Evolutionary conservation across 2,113 vertebrate genomes (phyloP), one percentile per base, ranked within the genome.

Genomic region (Ophthalmolycus amberensis): DNA sequence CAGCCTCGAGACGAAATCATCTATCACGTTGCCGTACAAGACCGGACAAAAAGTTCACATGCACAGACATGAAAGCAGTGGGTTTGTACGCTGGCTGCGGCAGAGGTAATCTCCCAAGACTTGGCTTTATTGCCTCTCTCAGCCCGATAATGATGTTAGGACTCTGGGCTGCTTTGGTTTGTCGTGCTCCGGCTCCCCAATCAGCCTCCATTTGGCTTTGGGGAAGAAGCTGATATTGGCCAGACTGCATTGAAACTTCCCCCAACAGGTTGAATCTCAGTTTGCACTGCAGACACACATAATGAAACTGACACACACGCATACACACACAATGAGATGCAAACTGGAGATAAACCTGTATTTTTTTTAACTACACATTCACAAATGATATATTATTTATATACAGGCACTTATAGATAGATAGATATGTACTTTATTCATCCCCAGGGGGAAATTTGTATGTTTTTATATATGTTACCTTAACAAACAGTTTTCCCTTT

Each of bases 81-180:
- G 87, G 85, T 91, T 89, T 89, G 90, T 91, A 84, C 80, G 65
- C 81, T 50, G 84, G 90, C 87, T 81, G 79, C 82, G 81, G 85
- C 84, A 78, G 90, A 87, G 56, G 81, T 90, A 94, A 94, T 95
- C 93, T 94, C 93, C 90, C 72, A 85, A 93, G 93, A 91, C 87
- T 84, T 65, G 85, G 84, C 91, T 93, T 95, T 94, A 95, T 94
- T 95, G 93, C 92, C 90, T 91, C 89, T 90, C 90, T 90, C 93
- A 92, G 91, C 86, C 80, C 58, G 68, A 79, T 94, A 95, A 95
- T 95, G 92, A 94, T 90, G 91, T 95, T 93, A 94, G 88, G 88
- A 93, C 92, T 89, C 81, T 82, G 87, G 88, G 89, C 88, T 94
- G 90, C 91, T 87, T 87, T 58, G 86, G 77, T 91, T 90, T 94